Conservation (phyloP, 1,140 invertebrate species). For the Protaetia brevitarsis region DNA sequence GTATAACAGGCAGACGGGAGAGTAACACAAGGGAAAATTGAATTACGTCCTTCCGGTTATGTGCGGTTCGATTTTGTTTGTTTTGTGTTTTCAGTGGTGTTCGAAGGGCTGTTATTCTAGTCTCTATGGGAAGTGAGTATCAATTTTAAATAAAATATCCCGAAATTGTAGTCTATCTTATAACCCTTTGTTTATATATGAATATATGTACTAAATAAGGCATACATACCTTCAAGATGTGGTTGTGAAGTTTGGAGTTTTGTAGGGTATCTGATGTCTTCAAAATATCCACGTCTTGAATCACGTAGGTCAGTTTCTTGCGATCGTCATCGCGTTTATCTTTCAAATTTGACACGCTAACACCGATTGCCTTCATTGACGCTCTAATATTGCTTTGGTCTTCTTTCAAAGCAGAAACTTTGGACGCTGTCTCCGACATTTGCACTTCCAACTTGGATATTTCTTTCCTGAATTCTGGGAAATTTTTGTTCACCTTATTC, state of each 20-base stretch:
- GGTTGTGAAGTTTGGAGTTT: conserved; percentile 54
- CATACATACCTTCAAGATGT: conserved; percentile 54
- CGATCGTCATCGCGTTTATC: conserved; percentile 58
- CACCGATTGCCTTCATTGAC: conserved; percentile 71
- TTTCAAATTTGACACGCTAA: conserved; percentile 70
- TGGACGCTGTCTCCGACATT: conserved; percentile 62
- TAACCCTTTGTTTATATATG: too few relatives aligned
- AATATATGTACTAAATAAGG: neutral
- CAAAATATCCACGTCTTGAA: conserved; percentile 52
- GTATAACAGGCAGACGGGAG: neutral
- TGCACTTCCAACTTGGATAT: conserved; percentile 73
- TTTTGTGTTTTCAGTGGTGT: neutral
- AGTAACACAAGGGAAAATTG: conserved; percentile 7
- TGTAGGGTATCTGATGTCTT: conserved; percentile 51
- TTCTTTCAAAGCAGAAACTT: conserved; percentile 69
- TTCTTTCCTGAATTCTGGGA: conserved; percentile 71
- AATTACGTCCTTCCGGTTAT: conserved; percentile 3
- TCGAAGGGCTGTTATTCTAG: neutral
- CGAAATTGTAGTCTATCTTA: too few relatives aligned
- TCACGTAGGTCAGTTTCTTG: conserved; percentile 49
- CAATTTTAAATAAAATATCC: neutral
- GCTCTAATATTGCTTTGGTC: conserved; percentile 70
- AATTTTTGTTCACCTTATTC: conserved; percentile 67
- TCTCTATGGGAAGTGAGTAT: neutral
- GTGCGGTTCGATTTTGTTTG: conserved; percentile 12